A percentile compares a stretch with the other conserved stretches of the same genome.
These are phyloP conservation scores for Tetramorium bicarinatum DNA, from an alignment of 2,888 invertebrate species.

Conservation along the genomic window DNA sequence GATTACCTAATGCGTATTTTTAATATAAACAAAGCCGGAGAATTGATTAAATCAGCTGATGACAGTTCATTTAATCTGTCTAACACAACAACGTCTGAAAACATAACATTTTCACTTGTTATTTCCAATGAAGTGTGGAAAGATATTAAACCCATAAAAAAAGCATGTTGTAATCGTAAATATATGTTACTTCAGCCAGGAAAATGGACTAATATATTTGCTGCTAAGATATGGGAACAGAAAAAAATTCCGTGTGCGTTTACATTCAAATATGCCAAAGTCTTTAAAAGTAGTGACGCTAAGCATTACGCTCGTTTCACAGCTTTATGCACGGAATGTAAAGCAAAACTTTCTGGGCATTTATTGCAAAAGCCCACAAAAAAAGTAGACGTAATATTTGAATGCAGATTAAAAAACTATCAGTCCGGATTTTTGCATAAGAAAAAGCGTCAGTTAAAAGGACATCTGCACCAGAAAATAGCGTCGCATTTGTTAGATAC, in stretches of 20 bases:
- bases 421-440: neutral
- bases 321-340: too few relatives aligned
- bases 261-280: neutral
- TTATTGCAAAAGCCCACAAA: too few relatives aligned
- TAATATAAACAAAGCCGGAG: neutral
- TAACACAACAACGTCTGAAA: neutral
- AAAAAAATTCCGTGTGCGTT: neutral
- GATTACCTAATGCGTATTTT: neutral
- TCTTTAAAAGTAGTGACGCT: neutral
- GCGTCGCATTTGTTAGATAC: constrained; percentile 54
- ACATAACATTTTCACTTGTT: neutral
- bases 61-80: neutral
- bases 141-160: neutral
- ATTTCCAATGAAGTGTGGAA: neutral
- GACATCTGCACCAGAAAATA: constrained; percentile 46
- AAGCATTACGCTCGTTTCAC: too few relatives aligned
- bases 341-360: too few relatives aligned
- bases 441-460: constrained; percentile 56
- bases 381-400: too few relatives aligned
- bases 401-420: too few relatives aligned
- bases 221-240: neutral
- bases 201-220: neutral
- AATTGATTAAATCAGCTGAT: neutral
- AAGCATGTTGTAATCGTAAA: neutral
- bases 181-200: neutral